phyloP scores from a whole-genome alignment of 1,140 invertebrate genomes.

The Orius insidiosus region DNA sequence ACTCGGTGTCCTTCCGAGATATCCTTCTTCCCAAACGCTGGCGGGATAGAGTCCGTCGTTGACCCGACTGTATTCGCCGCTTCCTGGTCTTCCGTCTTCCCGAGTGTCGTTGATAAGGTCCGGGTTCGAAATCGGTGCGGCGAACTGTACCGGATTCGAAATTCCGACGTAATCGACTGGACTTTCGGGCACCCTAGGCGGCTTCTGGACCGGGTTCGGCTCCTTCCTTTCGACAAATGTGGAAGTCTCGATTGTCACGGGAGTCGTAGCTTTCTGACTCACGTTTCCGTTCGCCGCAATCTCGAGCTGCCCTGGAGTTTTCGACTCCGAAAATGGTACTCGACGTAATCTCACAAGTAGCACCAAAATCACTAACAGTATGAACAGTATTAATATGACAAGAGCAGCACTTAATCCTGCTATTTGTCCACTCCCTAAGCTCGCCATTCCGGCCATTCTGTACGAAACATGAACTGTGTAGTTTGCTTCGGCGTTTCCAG shows the following conservation, averaged over 20 bases:
- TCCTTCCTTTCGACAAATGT: constrained; percentile 17
- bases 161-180: not conserved
- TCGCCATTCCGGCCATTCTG: constrained; percentile 54
- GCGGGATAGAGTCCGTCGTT: constrained; percentile 46
- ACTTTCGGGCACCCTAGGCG: constrained; percentile 8
- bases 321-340: constrained; percentile 49
- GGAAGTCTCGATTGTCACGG: constrained; percentile 14
- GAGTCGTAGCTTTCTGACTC: constrained; percentile 11
- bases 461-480: constrained; percentile 70
- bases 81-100: constrained; percentile 24
- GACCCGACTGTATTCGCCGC: constrained; percentile 51
- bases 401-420: constrained; percentile 67
- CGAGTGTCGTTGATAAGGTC: constrained; percentile 62
- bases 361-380: constrained; percentile 53
- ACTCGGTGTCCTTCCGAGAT: constrained; percentile 32
- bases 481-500: constrained; percentile 79
- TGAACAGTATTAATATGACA: constrained; percentile 57
- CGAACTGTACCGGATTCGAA: constrained; percentile 13
- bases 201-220: constrained; percentile 23
- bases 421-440: constrained; percentile 65
- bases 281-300: constrained; percentile 24
- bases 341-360: constrained; percentile 50
- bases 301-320: constrained; percentile 47
- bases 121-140: constrained; percentile 52
- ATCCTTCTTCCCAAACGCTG: constrained; percentile 38